Conservation (phyloP, 1,140 invertebrate genomes). For the Aphaenogaster ashmeadi region DNA sequence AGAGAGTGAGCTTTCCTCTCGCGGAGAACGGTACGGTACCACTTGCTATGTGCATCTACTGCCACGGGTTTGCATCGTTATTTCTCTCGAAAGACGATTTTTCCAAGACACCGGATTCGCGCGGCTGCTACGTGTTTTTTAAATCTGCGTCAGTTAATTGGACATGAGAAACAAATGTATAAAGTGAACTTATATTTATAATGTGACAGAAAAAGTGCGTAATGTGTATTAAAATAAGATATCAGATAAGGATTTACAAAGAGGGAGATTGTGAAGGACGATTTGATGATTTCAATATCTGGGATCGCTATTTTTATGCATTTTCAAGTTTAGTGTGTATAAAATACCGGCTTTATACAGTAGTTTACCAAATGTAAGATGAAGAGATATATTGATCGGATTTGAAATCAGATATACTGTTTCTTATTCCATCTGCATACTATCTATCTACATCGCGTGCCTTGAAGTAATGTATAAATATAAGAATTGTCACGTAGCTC, state of each 20-base stretch:
- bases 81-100: conserved; percentile 46
- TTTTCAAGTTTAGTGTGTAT: not conserved
- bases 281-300: not conserved
- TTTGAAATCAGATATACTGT: conserved; percentile 14
- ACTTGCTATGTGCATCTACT: conserved; percentile 51
- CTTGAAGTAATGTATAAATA: conserved; percentile 38
- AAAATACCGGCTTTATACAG: not conserved
- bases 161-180: not conserved
- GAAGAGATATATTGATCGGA: not conserved
- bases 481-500: conserved; percentile 20
- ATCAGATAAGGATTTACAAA: not conserved
- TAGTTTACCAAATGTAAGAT: not conserved
- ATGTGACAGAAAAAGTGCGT: not conserved
- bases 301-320: not conserved
- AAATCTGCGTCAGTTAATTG: conserved; percentile 10
- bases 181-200: not conserved
- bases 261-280: too few species aligned
- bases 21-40: conserved; percentile 5
- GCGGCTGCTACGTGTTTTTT: conserved; percentile 1
- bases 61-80: conserved; percentile 32
- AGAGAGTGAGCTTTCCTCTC: conserved; percentile 48
- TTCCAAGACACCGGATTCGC: not conserved
- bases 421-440: conserved; percentile 9
- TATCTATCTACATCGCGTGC: not conserved
- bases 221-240: not conserved